phyloP scores from a whole-genome alignment of 2,113 vertebrate species.

The Hypomesus transpacificus region DNA sequence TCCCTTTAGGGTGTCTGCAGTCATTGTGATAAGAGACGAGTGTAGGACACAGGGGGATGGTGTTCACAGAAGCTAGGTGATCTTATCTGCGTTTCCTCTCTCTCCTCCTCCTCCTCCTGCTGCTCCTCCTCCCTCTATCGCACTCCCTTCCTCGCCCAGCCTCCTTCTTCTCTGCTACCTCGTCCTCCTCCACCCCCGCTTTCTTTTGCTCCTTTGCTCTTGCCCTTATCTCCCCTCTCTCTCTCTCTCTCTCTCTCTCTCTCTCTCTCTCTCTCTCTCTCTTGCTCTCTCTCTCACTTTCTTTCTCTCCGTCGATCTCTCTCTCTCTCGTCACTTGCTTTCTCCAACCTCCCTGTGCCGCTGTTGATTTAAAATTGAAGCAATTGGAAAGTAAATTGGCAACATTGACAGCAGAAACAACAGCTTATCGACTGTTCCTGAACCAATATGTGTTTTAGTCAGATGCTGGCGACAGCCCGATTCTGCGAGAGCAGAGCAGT shows the following conservation, averaged over 20 bases:
- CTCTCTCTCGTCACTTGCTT: constrained; percentile 71
- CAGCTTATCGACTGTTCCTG: constrained; percentile 63
- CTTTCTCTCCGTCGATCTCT: constrained; percentile 72
- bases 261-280: constrained; percentile 35
- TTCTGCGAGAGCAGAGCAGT: constrained; percentile 45
- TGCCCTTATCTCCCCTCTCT: constrained; percentile 46
- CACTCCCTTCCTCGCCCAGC: neutral
- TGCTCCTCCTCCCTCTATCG: neutral
- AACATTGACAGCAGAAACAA: constrained; percentile 71
- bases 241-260: constrained; percentile 36
- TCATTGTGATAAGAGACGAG: constrained; percentile 73
- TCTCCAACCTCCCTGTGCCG: constrained; percentile 60
- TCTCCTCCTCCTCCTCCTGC: constrained; percentile 14
- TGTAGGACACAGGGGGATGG: constrained; percentile 77
- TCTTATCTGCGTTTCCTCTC: constrained; percentile 68
- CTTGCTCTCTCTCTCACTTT: constrained; percentile 61
- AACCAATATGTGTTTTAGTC: constrained; percentile 66
- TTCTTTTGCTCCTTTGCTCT: constrained; percentile 42
- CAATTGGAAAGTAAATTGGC: constrained; percentile 70
- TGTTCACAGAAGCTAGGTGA: constrained; percentile 77
- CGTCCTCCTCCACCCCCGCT: constrained; percentile 29
- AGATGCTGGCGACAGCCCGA: constrained; percentile 51
- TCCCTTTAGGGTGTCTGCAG: constrained; percentile 76
- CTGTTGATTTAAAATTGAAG: constrained; percentile 73
- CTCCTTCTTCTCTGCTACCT: constrained; percentile 35